Percentiles rank a stretch among this genome's conserved stretches.
phyloP scores from a whole-genome alignment of 2,113 vertebrate species.

The Indri indri region DNA sequence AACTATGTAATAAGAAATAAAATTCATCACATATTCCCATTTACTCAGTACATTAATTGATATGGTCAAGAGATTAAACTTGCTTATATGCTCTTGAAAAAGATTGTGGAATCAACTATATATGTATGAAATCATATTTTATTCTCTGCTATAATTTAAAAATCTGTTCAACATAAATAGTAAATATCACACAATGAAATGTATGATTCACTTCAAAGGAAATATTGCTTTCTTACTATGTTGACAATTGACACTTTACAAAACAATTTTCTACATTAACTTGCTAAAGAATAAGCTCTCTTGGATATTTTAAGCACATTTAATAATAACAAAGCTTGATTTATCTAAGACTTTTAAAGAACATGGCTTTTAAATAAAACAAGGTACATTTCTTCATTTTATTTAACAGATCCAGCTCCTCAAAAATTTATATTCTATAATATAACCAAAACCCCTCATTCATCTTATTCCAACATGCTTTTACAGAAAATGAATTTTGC shows the following conservation, averaged over 20 bases:
- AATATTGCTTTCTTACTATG: neutral
- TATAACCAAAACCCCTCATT: neutral
- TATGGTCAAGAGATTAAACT: neutral
- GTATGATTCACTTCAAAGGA: neutral
- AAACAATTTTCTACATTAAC: neutral
- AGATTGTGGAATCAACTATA: neutral
- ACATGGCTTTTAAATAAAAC: neutral
- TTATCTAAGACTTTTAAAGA: neutral
- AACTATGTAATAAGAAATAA: neutral
- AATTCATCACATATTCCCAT: neutral
- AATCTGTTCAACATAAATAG: neutral
- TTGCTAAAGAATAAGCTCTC: neutral
- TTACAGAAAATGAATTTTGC: neutral
- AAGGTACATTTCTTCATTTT: neutral
- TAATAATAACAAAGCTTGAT: neutral
- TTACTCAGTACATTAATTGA: neutral
- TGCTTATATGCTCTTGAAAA: neutral
- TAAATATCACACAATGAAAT: neutral
- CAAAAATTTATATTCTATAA: neutral
- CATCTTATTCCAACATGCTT: neutral
- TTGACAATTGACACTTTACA: neutral
- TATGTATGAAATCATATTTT: neutral
- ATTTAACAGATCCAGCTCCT: neutral
- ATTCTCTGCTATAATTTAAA: neutral
- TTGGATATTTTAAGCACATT: neutral